Base-by-base conservation (phyloP, 2,797 vertebrate genomes). In the Catharus ustulatus region DNA sequence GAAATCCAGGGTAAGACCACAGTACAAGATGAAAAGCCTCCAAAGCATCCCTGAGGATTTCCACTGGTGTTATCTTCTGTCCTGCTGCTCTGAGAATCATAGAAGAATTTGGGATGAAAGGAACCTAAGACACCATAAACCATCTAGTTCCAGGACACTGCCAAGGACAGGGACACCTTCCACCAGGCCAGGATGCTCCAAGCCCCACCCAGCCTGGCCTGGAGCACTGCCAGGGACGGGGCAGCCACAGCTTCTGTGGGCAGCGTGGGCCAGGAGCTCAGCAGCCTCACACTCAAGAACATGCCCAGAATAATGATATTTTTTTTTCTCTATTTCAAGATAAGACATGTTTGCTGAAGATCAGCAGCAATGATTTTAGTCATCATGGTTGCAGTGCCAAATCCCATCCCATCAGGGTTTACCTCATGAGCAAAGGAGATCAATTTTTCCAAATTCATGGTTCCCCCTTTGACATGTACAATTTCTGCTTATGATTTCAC, bases 101-200 rank as follows among this genome's bases (percentile, higher is more conserved):
- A 10, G 40, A 54, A 52, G 24, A 15, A 19, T 59, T 52, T 66
- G 46, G 22, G 40, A 23, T 52, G 34, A 34, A 66, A 42, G 45
- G 15, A 69, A 9, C 9, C 1, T 6, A 12, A 12, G 6, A 46
- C 15, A 40, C 9, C 45, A 34, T 14, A 46, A 6, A 66, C 6
- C n/a, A 42, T 46, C n/a, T 3, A 6, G 26, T 58, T 34, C 30
- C 17, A 58, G 8, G 10, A 5, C 12, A 4, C 15, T 58, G n/a
- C 45, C 9, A 20, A 7, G 66, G n/a, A 0, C 38, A 58, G 15
- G 21, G 18, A 46, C 34, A 40, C 15, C 18, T 59, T 42, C 18
- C 45, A 27, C n/a, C 13, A 17, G 0, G 0, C 0, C 40, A 72
- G 38, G 9, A 3, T 77, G 30, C n/a, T n/a, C n/a, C n/a, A n/a